These are phyloP conservation scores for Chrysina gloriosa DNA, from an alignment of 2,888 invertebrate species.

Conservation along the genomic window DNA sequence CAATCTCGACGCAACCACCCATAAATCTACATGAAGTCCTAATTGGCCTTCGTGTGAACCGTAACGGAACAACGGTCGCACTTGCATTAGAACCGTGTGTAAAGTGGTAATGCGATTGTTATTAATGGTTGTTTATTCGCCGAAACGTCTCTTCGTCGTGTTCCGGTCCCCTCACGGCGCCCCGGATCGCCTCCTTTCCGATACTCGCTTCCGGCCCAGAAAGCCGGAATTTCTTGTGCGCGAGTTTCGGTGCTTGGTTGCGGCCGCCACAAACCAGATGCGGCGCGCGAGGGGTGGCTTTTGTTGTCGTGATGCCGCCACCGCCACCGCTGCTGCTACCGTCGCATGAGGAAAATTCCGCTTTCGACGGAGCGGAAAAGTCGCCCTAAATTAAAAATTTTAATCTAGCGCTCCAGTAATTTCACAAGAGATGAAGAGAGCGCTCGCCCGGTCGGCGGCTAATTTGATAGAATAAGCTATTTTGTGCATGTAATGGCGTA, in stretches of 20 bases:
- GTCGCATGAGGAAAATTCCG: neutral
- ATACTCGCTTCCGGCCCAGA: neutral
- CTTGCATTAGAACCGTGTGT: conserved; percentile 23
- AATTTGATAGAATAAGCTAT: conserved; percentile 6
- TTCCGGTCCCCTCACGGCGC: too few relatives aligned
- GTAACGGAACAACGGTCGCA: conserved; percentile 24
- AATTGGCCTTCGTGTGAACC: conserved; percentile 21
- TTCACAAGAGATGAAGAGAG: neutral
- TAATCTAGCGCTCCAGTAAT: conserved; percentile 21
- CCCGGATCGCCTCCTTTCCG: neutral
- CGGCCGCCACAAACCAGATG: too few relatives aligned
- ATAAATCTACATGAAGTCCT: conserved; percentile 25
- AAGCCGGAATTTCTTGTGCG: neutral
- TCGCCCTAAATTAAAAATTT: conserved; percentile 25
- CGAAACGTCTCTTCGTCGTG: too few relatives aligned
- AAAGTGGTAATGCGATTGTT: conserved; percentile 30
- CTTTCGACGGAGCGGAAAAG: neutral
- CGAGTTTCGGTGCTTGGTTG: neutral
- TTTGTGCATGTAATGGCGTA: neutral
- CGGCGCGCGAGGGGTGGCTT: too few relatives aligned
- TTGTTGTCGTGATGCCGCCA: neutral
- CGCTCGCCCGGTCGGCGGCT: neutral
- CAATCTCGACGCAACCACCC: conserved; percentile 2
- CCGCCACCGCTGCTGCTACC: neutral
- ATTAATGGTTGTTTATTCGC: conserved; percentile 27